phyloP scores from a whole-genome alignment of 1,140 invertebrate species.

The Patella vulgata region DNA sequence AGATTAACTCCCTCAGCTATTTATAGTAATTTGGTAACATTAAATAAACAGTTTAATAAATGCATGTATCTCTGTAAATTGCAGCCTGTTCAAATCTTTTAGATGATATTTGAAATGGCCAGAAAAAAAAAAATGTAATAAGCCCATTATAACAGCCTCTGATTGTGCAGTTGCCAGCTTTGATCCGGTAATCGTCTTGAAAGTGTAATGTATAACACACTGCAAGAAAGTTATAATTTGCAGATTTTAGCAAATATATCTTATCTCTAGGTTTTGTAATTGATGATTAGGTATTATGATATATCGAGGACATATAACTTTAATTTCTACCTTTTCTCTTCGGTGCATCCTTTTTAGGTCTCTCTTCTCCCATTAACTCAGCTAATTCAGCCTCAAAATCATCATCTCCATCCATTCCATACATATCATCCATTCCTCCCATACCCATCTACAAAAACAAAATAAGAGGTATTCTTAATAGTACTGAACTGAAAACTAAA shows the following conservation, averaged over 20 bases:
- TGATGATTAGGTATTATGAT: background rate
- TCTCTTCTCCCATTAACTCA: constrained; percentile 75
- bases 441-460: constrained; percentile 41
- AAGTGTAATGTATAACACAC: too few relatives aligned
- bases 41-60: background rate
- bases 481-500: background rate
- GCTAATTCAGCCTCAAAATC: constrained; percentile 88
- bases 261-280: background rate
- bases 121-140: background rate
- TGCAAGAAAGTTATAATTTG: too few relatives aligned
- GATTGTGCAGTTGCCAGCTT: background rate
- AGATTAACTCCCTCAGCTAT: constrained; percentile 66
- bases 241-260: too few relatives aligned
- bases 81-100: background rate
- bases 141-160: background rate
- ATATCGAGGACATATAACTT: background rate
- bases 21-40: constrained; percentile 24
- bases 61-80: background rate
- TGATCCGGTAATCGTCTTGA: too few relatives aligned
- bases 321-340: constrained; percentile 42
- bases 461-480: too few relatives aligned
- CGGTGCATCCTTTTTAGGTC: constrained; percentile 37
- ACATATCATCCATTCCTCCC: constrained; percentile 43
- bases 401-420: constrained; percentile 66
- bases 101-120: background rate